Conservation (phyloP, 2,797 vertebrate genomes). For the Chloroceryle amazona region DNA sequence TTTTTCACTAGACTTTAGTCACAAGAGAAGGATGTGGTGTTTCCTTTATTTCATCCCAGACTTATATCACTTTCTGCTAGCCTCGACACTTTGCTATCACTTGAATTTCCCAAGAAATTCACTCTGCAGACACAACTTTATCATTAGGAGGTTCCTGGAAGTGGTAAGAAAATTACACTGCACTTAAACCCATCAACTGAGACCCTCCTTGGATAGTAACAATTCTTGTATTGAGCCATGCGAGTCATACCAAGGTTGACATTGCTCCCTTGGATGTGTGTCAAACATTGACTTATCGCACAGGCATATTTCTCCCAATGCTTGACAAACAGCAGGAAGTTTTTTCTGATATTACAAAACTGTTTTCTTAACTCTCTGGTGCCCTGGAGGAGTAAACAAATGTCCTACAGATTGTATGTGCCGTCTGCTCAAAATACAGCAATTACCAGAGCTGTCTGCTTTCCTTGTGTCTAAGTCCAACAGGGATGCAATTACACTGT, state of each 20-base stretch:
- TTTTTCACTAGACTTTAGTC: not conserved
- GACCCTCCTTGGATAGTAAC: not conserved
- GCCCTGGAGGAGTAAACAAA: not conserved
- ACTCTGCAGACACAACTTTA: slow-evolving; percentile 27
- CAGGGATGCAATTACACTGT: not conserved
- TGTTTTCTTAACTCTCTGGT: not conserved
- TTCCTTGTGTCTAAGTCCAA: not conserved
- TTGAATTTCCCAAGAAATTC: slow-evolving; percentile 58
- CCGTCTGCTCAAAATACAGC: not conserved
- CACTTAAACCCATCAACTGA: not conserved
- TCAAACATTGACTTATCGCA: not conserved
- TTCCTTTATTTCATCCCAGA: slow-evolving; percentile 16
- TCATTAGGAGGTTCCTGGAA: slow-evolving; percentile 67
- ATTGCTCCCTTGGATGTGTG: not conserved
- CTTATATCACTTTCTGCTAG: slow-evolving; percentile 66
- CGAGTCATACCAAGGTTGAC: not conserved
- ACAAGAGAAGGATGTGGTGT: not conserved
- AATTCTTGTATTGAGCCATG: not conserved
- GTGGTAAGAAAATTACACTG: slow-evolving; percentile 50
- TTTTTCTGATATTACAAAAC: not conserved
- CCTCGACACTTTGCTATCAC: slow-evolving; percentile 60
- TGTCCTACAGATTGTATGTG: not conserved
- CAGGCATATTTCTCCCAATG: not conserved
- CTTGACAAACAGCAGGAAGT: not conserved
- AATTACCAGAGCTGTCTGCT: not conserved